phyloP scores from a whole-genome alignment of 2,797 vertebrate species.

The Delichon dasypus region DNA sequence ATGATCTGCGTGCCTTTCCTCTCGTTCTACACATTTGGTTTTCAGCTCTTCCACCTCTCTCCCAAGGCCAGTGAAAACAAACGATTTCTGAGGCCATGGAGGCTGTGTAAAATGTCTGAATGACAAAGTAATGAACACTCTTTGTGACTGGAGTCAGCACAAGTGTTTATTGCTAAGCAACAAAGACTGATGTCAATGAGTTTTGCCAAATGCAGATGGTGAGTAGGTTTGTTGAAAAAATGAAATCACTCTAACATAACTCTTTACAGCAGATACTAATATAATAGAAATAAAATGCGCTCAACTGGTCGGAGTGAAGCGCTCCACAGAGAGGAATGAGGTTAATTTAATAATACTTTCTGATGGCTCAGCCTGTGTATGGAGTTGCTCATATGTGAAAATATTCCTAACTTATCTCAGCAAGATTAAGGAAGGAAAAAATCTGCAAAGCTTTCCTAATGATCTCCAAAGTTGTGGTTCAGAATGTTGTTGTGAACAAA shows the following conservation, averaged over 20 bases:
- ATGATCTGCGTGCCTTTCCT: not conserved
- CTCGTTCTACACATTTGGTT: not conserved
- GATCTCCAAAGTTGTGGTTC: not conserved
- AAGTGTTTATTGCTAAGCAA: conserved; percentile 77
- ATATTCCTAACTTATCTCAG: not conserved
- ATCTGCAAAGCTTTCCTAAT: not conserved
- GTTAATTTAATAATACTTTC: conserved; percentile 35
- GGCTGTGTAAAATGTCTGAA: conserved; percentile 65
- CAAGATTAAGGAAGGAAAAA: not conserved
- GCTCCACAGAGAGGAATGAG: not conserved
- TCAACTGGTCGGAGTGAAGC: not conserved
- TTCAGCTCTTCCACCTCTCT: conserved; percentile 17
- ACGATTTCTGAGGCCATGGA: not conserved
- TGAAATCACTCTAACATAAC: conserved; percentile 65
- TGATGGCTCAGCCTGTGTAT: not conserved
- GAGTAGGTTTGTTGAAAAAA: conserved; percentile 74
- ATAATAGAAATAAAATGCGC: conserved; percentile 53
- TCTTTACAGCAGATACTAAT: conserved; percentile 58
- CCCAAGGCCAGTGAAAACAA: conserved; percentile 17
- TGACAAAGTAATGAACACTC: conserved; percentile 69
- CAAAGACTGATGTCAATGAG: conserved; percentile 66
- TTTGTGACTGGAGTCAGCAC: conserved; percentile 61
- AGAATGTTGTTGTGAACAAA: not conserved
- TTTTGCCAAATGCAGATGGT: conserved; percentile 76
- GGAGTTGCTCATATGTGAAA: not conserved